These are phyloP conservation scores for Monodelphis domestica DNA, from an alignment of 2,797 vertebrate species.

Conservation along the genomic window DNA sequence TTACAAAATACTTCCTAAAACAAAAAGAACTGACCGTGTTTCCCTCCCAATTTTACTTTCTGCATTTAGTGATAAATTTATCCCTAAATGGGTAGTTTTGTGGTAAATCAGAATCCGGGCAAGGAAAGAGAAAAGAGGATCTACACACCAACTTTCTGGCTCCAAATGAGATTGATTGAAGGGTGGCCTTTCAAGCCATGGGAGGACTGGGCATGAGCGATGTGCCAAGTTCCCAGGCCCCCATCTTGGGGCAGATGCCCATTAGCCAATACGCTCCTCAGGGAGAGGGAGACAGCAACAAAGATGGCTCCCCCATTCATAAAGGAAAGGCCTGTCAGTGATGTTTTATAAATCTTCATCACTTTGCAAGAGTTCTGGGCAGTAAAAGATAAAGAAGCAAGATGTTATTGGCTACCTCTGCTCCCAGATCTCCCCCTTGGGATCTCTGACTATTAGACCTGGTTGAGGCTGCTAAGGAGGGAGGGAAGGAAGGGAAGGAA, in stretches of 20 bases:
- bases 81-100: not conserved
- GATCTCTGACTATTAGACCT: not conserved
- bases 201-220: not conserved
- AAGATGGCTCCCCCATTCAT: not conserved
- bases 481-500: not conserved
- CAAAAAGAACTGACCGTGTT: not conserved
- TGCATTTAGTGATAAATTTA: not conserved
- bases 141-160: not conserved
- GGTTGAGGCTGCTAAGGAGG: not conserved
- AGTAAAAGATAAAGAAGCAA: not conserved
- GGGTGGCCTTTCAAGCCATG: no score
- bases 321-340: not conserved
- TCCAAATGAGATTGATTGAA: not conserved
- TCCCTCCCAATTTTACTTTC: not conserved
- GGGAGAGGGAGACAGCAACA: not conserved
- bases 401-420: not conserved
- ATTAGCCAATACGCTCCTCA: not conserved
- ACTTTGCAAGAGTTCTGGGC: not conserved
- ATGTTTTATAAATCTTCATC: not conserved
- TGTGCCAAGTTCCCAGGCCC: not conserved
- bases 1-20: not conserved
- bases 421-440: not conserved
- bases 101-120: not conserved
- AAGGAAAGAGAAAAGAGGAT: not conserved
- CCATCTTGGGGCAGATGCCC: not conserved